A percentile compares a stretch with the other conserved stretches of the same genome.
Conservation (phyloP, 2,888 invertebrate species). For the Strigamia maritima region DNA sequence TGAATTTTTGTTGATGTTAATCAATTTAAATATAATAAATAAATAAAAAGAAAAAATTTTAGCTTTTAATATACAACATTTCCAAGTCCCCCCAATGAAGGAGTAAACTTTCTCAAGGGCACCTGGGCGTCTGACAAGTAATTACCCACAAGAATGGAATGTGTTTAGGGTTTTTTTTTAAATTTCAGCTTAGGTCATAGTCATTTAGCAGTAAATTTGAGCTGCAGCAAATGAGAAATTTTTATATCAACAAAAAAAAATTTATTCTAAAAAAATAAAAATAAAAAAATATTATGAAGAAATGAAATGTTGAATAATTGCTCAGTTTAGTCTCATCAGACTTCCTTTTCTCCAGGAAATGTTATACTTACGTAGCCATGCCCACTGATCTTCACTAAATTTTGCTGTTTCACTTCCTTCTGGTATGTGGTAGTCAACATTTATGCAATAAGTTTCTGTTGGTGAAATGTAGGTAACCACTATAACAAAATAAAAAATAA, state of each 20-base stretch:
- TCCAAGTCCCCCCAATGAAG: neutral
- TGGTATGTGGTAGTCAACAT: constrained; percentile 89
- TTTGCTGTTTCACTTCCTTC: constrained; percentile 77
- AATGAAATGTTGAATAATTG: neutral
- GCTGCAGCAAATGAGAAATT: neutral
- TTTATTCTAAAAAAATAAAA: too few species aligned
- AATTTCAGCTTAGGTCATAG: neutral
- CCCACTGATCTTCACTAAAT: constrained; percentile 78
- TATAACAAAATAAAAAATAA: constrained; percentile 42
- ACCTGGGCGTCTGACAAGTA: neutral
- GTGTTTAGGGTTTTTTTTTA: neutral
- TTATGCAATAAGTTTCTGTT: constrained; percentile 90
- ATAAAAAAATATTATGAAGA: neutral
- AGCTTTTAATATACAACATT: neutral
- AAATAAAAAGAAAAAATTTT: too few species aligned
- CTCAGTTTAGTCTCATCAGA: too few species aligned
- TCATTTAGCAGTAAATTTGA: constrained; percentile 38
- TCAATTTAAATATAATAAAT: too few species aligned
- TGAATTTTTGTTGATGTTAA: too few species aligned
- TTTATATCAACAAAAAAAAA: neutral
- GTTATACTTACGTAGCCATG: constrained; percentile 68
- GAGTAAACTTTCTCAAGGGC: neutral
- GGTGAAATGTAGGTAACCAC: constrained; percentile 57
- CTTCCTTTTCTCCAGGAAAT: constrained; percentile 21
- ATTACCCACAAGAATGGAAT: constrained; percentile 7